Percentiles rank a stretch among this genome's conserved stretches.
Evolutionary conservation across 2,888 invertebrate genomes (phyloP).

Genomic region (Cephus pygmeus): DNA sequence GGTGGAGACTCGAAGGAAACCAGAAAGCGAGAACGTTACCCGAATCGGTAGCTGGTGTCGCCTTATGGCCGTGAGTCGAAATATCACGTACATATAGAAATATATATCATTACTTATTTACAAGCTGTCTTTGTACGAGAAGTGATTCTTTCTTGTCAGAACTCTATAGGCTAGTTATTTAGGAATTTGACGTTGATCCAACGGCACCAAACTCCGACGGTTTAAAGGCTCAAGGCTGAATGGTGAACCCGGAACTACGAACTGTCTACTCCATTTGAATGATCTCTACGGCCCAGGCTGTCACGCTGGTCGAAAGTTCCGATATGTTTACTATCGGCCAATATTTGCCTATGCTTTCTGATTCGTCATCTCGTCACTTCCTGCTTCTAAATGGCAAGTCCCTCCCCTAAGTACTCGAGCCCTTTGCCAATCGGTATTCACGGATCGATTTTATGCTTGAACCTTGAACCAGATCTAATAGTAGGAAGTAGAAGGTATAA

Average conservation of each 20-base stretch:
- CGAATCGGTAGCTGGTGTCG: too few relatives aligned
- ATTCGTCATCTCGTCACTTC: slow-evolving; percentile 35
- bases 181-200: neutral
- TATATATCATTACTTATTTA: neutral
- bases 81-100: too few relatives aligned
- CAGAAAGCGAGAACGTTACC: too few relatives aligned
- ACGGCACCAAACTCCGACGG: neutral
- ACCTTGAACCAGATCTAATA: neutral
- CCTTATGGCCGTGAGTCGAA: too few relatives aligned
- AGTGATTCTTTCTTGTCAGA: neutral
- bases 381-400: neutral
- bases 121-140: neutral
- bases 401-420: neutral
- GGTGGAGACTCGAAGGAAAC: too few relatives aligned
- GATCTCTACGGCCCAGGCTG: neutral
- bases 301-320: slow-evolving; percentile 26
- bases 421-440: neutral
- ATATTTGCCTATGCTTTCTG: slow-evolving; percentile 44
- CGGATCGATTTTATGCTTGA: neutral
- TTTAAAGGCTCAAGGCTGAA: neutral
- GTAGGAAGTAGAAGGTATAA: neutral
- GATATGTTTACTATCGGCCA: slow-evolving; percentile 37
- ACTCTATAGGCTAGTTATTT: neutral
- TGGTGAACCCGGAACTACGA: neutral
- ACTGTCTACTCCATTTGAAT: neutral